Base-by-base conservation (phyloP, 2,113 vertebrate genomes). In the Xiphorhynchus elegans region DNA sequence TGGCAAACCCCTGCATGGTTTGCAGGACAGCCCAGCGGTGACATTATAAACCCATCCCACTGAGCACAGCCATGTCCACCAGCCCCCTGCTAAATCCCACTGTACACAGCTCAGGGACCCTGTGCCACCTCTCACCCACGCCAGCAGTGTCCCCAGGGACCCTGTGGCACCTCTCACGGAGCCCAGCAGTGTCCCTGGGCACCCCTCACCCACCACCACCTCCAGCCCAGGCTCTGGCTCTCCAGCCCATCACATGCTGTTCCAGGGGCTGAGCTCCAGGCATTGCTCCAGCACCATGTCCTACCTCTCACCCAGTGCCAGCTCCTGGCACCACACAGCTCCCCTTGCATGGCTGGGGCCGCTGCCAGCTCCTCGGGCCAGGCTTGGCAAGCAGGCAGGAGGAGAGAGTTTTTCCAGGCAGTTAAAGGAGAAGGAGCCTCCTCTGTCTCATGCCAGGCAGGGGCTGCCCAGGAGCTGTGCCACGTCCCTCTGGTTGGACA, bases 291-390 rank as follows among this genome's bases (percentile, higher is more conserved):
- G 13, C 12, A 50, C 13, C 49, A 10, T 3, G 42, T 69, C 49
- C 56, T 49, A 84, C 72, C 79, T 90, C 88, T 90, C 88, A 90
- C 88, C 72, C 88, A 90, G 49, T 56, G 88, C 80, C 87, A 84
- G 87, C 64, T 77, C 40, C 63, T 84, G 56, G 80, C 79, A 77
- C 35, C 49, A 63, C 67, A 66, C 64, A 44, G 55, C 44, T 83
- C 44, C 13, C 50, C 33, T 39, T 6, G 73, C 58, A 18, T 6
- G 0, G 37, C 67, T 55, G 8, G 58, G 53, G 24, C 28, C 2
- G 1, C 12, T 15, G 87, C 75, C 87, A 88, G 63, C 68, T 67
- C 73, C 81, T 58, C 1, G 0, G 47, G 62, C 23, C 59, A 29
- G 13, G 11, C 72, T 19, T 26, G 33, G 44, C 56, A 37, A 24